Evolutionary conservation across 2,797 vertebrate genomes (phyloP).

Genomic region (Pangasius mekongensis): DNA sequence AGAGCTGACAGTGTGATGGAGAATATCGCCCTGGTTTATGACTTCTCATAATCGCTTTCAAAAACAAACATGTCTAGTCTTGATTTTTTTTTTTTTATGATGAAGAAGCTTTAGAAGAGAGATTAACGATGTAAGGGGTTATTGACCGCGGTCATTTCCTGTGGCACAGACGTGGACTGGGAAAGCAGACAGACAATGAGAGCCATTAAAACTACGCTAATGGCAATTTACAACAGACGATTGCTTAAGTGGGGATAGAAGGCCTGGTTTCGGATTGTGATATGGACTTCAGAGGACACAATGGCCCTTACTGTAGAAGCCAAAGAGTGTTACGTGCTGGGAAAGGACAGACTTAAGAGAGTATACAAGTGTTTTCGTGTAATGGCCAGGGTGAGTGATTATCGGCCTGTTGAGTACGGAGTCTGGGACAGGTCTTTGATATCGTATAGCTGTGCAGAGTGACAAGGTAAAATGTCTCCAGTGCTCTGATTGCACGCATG

Average conservation of each 20-base stretch:
- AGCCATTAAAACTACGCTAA: conserved; percentile 79
- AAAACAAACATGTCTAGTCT: conserved; percentile 65
- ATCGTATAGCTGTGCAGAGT: conserved; percentile 38
- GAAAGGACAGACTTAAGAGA: conserved; percentile 7
- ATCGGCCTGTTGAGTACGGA: conserved; percentile 44
- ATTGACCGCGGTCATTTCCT: conserved; percentile 80
- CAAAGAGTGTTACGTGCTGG: conserved; percentile 19
- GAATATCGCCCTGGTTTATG: conserved; percentile 45
- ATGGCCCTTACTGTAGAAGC: conserved; percentile 38
- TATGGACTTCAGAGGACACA: conserved; percentile 52
- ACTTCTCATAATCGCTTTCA: conserved; percentile 65
- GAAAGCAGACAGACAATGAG: conserved; percentile 77
- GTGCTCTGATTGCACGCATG: conserved; percentile 18
- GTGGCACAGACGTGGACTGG: conserved; percentile 77
- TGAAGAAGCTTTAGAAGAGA: conserved; percentile 68
- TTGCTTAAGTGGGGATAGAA: conserved; percentile 78
- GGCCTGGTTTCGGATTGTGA: conserved; percentile 73
- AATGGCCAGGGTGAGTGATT: conserved; percentile 1
- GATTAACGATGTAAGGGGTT: conserved; percentile 75
- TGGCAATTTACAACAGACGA: conserved; percentile 81
- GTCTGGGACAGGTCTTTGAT: conserved; percentile 47
- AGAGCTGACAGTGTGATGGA: conserved; percentile 48
- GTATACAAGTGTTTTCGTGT: background rate
- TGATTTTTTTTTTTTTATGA: conserved; percentile 58
- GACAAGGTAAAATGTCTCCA: conserved; percentile 33